Evolutionary conservation across 2,113 vertebrate genomes (phyloP).

Genomic region (Oryzias woworae): DNA sequence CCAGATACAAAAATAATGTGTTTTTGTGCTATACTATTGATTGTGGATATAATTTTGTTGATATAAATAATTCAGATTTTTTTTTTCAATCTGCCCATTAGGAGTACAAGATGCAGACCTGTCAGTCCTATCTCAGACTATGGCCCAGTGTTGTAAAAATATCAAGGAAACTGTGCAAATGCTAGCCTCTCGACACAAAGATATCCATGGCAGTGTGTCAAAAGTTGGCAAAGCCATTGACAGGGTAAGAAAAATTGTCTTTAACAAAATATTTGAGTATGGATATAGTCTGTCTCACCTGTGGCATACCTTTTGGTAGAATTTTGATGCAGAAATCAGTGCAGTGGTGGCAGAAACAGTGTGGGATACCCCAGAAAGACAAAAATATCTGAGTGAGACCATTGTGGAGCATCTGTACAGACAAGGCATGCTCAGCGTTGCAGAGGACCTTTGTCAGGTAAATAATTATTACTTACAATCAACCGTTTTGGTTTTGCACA

Average conservation of each 20-base stretch:
- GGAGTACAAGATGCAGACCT: constrained; percentile 85
- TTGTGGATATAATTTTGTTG: neutral
- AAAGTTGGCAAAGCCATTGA: constrained; percentile 92
- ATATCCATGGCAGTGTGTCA: constrained; percentile 90
- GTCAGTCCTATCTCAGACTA: constrained; percentile 84
- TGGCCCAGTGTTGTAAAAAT: constrained; percentile 89
- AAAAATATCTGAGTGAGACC: constrained; percentile 86
- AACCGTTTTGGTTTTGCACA: neutral
- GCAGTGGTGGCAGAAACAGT: constrained; percentile 86
- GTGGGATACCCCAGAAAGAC: constrained; percentile 86
- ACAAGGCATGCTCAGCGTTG: constrained; percentile 89
- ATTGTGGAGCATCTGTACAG: constrained; percentile 89
- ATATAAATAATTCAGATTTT: neutral
- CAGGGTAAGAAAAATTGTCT: constrained; percentile 70
- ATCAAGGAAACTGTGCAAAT: constrained; percentile 90
- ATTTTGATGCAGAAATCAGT: constrained; percentile 90
- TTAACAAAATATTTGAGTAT: neutral
- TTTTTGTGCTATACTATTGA: neutral
- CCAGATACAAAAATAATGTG: no score
- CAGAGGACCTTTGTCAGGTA: constrained; percentile 90
- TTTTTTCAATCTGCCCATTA: constrained; percentile 44
- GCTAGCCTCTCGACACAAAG: constrained; percentile 87
- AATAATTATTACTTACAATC: neutral
- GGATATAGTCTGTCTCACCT: neutral
- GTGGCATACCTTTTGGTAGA: constrained; percentile 64